Base-by-base conservation (phyloP, 2,797 vertebrate genomes). In the Oreonectes daqikongensis region DNA sequence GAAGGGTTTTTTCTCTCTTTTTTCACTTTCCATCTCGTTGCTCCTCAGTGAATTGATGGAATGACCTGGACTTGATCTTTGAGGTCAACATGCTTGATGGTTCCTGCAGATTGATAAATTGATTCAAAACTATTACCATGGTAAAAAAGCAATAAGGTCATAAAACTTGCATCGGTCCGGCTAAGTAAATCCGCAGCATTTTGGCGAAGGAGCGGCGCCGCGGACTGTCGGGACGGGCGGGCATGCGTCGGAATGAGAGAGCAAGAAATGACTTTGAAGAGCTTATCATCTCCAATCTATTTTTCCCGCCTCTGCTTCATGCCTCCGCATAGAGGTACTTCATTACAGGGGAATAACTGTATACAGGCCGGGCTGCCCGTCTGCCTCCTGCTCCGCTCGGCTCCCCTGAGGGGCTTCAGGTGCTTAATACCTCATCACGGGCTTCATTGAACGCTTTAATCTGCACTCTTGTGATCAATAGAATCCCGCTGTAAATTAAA, bases 381-480 rank as follows among this genome's bases (percentile, higher is more conserved):
- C 84, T 59, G 86, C 89, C 93, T 91, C 89, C 90, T 92, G 90
- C 68, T 87, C 90, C 94, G 91, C 86, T 85, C 79, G 92, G 91
- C 89, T 85, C 94, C 94, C 96, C 93, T 86, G 87, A 93, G 95
- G 95, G 95, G 91, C 94, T 94, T 94, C 93, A 94, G 95, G 94
- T 95, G 96, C 90, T 97, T 99, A 99, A 99, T 98, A 99, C 97
- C 97, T 98, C 96, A 99, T 99, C 97, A 98, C 95, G 89, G 93
- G 96, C 97, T 98, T 96, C 96, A 98, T 99, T 99, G 97, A 99
- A 96, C 95, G 95, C 95, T 98, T 96, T 98, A 99, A 98, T 99
- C 97, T 97, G 95, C 95, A 93, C 95, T 96, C 91, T 92, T 94
- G 94, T 98, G 96, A 99, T 99, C 97, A 97, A 99, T 99, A 97